These are phyloP conservation scores for Aphelocoma coerulescens DNA, from an alignment of 2,113 vertebrate genomes.

Conservation along the genomic window DNA sequence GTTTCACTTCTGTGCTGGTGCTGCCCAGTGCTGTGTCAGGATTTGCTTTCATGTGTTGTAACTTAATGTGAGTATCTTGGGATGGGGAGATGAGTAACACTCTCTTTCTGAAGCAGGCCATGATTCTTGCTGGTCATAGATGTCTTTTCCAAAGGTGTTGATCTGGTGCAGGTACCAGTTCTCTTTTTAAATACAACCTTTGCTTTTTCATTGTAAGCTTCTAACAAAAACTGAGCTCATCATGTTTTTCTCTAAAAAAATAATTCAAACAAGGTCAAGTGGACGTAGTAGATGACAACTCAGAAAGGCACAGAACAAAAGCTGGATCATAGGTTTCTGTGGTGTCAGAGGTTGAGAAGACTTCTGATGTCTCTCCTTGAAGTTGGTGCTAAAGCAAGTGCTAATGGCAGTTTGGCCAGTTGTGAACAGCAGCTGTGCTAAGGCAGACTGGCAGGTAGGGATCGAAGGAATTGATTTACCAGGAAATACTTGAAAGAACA, in stretches of 20 bases:
- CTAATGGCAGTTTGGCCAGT: not conserved
- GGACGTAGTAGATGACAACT: not conserved
- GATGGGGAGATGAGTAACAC: not conserved
- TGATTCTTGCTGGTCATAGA: not conserved
- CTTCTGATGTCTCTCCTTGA: not conserved
- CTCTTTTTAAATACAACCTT: not conserved
- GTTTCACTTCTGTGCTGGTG: not conserved
- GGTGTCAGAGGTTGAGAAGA: not conserved
- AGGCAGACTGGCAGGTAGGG: not conserved
- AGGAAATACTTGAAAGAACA: not conserved
- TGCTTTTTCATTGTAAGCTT: not conserved
- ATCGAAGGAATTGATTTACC: not conserved
- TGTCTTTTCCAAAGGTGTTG: not conserved
- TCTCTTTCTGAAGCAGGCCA: fast-evolving
- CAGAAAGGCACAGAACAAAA: not conserved
- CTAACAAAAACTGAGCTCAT: not conserved
- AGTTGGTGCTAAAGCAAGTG: fast-evolving
- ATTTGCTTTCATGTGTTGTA: not conserved
- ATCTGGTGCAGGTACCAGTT: not conserved
- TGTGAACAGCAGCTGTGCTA: not conserved
- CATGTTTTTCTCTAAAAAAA: not conserved
- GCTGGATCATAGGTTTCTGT: not conserved
- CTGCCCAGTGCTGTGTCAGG: not conserved
- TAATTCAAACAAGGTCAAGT: not conserved
- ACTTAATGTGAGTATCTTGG: not conserved